These are phyloP conservation scores for Sebastes goodei DNA, from an alignment of 2,797 vertebrate genomes.

Conservation along the genomic window DNA sequence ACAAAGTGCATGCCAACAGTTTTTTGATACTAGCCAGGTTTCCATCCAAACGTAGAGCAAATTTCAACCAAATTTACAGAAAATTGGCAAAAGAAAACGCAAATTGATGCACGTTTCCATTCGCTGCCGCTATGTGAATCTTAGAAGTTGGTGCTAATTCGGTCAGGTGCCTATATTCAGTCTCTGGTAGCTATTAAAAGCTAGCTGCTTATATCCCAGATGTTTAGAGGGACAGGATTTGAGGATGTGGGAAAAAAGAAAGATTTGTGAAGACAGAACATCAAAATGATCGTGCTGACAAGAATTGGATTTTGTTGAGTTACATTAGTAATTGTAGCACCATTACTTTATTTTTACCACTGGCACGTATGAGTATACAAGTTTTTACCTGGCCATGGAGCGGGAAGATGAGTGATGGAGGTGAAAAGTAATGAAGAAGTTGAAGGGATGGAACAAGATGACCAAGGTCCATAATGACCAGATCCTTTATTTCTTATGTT, in stretches of 20 bases:
- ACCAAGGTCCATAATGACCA: not conserved
- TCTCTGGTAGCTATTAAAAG: not conserved
- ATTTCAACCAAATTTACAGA: not conserved
- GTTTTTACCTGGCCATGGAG: not conserved
- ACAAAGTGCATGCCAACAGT: not conserved
- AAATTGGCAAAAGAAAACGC: not conserved
- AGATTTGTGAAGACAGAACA: not conserved
- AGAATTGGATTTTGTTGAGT: not conserved
- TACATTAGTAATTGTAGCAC: not conserved
- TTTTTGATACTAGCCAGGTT: not conserved
- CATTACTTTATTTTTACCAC: too few species aligned
- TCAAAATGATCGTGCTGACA: not conserved
- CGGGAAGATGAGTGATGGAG: not conserved
- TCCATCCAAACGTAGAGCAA: not conserved
- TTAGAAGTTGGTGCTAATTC: not conserved
- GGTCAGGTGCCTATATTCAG: rapidly evolving
- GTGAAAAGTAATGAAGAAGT: not conserved
- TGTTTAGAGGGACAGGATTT: not conserved
- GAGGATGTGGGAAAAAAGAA: not conserved
- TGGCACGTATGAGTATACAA: not conserved
- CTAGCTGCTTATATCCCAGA: not conserved
- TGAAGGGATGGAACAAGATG: not conserved
- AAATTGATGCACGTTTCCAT: not conserved
- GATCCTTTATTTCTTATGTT: not conserved
- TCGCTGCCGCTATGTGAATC: not conserved